Conservation (phyloP, 2,888 invertebrate genomes). For the Rhodophaea formosa region DNA sequence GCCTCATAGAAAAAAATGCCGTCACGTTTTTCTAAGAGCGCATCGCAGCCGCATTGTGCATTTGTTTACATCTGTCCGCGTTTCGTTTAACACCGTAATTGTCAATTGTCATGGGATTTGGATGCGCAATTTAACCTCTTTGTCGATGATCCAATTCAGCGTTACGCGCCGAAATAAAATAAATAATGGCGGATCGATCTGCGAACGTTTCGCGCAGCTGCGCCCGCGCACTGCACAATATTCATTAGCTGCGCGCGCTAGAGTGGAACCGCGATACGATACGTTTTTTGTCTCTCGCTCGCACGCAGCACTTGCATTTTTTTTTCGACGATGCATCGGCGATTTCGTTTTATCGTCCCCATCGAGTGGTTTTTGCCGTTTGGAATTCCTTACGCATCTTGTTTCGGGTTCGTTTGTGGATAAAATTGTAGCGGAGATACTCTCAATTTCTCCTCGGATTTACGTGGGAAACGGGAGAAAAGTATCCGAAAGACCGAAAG, state of each 20-base stretch:
- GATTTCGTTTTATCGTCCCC: constrained; percentile 78
- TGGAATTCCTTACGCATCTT: constrained; percentile 72
- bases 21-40: constrained; percentile 1
- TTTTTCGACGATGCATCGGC: constrained; percentile 75
- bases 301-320: constrained; percentile 75
- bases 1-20: constrained; percentile 3
- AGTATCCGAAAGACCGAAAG: constrained; percentile 10
- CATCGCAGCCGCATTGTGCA: constrained; percentile 41
- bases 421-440: constrained; percentile 35
- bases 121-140: constrained; percentile 79
- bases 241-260: constrained; percentile 74
- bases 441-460: constrained; percentile 32
- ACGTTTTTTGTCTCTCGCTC: constrained; percentile 76
- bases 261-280: constrained; percentile 78
- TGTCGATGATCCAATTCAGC: constrained; percentile 76
- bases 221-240: constrained; percentile 63
- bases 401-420: constrained; percentile 60
- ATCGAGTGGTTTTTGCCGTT: constrained; percentile 75
- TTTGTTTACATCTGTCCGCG: constrained; percentile 77
- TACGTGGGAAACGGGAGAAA: constrained; percentile 30
- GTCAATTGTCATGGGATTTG: constrained; percentile 75
- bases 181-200: constrained; percentile 73
- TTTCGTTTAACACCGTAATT: constrained; percentile 62
- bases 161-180: constrained; percentile 78
- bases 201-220: constrained; percentile 63